Conservation (phyloP, 2,888 invertebrate genomes). For the Lasioglossum morio region DNA sequence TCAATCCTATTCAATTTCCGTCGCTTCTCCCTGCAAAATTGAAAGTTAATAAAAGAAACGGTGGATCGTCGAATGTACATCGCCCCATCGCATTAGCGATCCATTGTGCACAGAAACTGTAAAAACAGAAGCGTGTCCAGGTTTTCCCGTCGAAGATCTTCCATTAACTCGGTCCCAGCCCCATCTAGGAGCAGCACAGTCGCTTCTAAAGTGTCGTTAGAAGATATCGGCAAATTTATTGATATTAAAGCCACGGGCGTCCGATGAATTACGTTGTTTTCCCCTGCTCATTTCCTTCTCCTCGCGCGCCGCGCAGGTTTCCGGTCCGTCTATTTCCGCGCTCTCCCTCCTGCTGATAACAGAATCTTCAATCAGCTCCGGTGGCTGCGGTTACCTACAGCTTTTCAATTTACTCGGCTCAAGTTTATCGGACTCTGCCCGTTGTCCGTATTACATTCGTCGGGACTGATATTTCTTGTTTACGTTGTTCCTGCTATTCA, state of each 20-base stretch:
- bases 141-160: neutral
- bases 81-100: neutral
- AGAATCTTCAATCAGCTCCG: constrained; percentile 32
- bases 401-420: constrained; percentile 34
- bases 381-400: neutral
- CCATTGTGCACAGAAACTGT: neutral
- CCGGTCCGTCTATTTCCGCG: constrained; percentile 10
- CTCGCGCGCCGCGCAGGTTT: neutral
- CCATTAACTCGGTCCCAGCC: constrained; percentile 11
- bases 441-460: neutral
- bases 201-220: constrained; percentile 19
- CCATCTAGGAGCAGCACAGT: constrained; percentile 1
- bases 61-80: neutral
- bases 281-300: neutral
- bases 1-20: neutral
- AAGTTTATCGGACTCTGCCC: constrained; percentile 9
- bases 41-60: neutral
- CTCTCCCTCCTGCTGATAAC: constrained; percentile 12
- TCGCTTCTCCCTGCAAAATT: neutral
- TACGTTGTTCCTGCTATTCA: too few relatives aligned
- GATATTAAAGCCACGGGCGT: constrained; percentile 16
- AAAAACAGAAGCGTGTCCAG: neutral
- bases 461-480: neutral
- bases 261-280: constrained; percentile 24
- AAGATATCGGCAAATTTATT: constrained; percentile 51